phyloP scores from a whole-genome alignment of 2,797 vertebrate genomes.

The Tapera naevia region DNA sequence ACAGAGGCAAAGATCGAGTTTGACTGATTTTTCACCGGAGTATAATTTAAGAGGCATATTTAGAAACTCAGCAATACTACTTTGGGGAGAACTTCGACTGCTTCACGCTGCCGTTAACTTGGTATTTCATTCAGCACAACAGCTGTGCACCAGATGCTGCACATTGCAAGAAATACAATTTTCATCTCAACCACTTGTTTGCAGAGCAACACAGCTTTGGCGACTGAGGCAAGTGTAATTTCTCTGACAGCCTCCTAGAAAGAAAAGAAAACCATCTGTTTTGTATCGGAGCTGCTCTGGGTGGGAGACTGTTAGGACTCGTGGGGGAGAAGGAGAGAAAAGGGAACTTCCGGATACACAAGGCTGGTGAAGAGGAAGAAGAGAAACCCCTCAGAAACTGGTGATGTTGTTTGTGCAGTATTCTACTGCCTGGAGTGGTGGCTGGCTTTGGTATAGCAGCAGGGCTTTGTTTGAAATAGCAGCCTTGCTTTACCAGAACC shows the following conservation, averaged over 20 bases:
- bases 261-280: constrained; percentile 44
- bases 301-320: background rate
- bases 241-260: constrained; percentile 45
- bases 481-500: background rate
- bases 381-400: background rate
- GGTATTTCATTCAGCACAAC: constrained; percentile 60
- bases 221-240: constrained; percentile 24
- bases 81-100: constrained; percentile 55
- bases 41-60: constrained; percentile 69
- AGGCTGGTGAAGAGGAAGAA: background rate
- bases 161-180: constrained; percentile 37
- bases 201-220: constrained; percentile 2
- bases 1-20: background rate
- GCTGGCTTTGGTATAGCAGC: background rate
- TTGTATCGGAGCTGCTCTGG: background rate
- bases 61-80: constrained; percentile 57
- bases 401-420: fast-evolving
- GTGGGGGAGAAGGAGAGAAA: background rate
- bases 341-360: background rate
- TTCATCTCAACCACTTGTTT: constrained; percentile 50
- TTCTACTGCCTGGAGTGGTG: background rate
- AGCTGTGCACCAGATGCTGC: constrained; percentile 82
- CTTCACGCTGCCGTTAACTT: constrained; percentile 30
- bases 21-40: constrained; percentile 50
- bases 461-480: background rate